Evolutionary conservation across 2,888 invertebrate species (phyloP).

Genomic region (Nomada ferruginata): DNA sequence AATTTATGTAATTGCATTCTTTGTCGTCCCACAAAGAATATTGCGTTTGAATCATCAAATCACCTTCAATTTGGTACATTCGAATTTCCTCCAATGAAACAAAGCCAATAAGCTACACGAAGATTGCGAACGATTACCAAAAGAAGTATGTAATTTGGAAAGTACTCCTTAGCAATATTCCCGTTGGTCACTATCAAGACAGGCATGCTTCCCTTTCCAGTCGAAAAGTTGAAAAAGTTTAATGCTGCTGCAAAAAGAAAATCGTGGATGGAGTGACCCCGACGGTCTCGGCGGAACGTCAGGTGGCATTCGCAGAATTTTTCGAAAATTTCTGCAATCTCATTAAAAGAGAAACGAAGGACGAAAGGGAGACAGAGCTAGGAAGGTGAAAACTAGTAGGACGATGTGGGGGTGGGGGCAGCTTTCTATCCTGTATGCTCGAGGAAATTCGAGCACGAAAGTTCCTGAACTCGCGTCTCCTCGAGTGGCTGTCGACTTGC

Average conservation of each 20-base stretch:
- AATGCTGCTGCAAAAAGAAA: slow-evolving; percentile 6
- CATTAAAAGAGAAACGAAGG: slow-evolving; percentile 26
- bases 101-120: too few species aligned
- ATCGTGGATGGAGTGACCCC: neutral
- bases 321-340: slow-evolving; percentile 53
- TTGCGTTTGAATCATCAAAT: too few species aligned
- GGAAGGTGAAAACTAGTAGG: neutral
- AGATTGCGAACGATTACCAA: neutral
- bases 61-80: too few species aligned
- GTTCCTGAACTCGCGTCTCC: slow-evolving; percentile 65
- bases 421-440: slow-evolving; percentile 52
- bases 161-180: neutral
- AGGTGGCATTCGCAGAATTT: slow-evolving; percentile 45
- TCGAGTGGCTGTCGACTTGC: slow-evolving; percentile 64
- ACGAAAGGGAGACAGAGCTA: neutral
- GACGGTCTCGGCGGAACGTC: slow-evolving; percentile 17
- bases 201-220: neutral
- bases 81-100: too few species aligned
- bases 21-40: too few species aligned
- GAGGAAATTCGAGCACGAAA: slow-evolving; percentile 58
- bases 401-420: neutral
- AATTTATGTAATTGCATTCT: neutral
- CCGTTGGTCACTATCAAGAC: neutral
- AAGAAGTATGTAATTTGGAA: neutral
- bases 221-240: slow-evolving; percentile 26